Evolutionary conservation across 2,797 vertebrate genomes (phyloP).

Genomic region (Enoplosus armatus): DNA sequence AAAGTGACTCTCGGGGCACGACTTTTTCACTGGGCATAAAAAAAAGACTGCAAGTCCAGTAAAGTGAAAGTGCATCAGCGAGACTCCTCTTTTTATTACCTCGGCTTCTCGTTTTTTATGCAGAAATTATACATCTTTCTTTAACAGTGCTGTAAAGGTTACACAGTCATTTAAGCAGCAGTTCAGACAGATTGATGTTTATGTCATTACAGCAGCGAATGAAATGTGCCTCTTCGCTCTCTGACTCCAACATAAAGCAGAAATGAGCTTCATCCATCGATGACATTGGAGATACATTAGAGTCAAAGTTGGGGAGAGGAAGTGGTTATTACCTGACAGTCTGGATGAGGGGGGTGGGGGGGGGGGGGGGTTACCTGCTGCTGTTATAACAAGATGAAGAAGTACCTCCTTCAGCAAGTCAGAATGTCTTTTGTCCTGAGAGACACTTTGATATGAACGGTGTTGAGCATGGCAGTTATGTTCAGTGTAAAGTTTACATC

Average conservation of each 20-base stretch:
- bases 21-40: constrained; percentile 75
- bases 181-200: constrained; percentile 88
- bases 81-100: constrained; percentile 75
- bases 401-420: constrained; percentile 5
- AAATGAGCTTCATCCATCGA: constrained; percentile 75
- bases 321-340: constrained; percentile 35
- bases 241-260: constrained; percentile 74
- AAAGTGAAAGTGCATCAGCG: constrained; percentile 71
- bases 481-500: not conserved
- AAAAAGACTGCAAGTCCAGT: constrained; percentile 70
- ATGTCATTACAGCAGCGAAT: constrained; percentile 83
- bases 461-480: not conserved
- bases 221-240: constrained; percentile 71
- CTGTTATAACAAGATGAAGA: constrained; percentile 18
- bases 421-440: not conserved
- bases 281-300: constrained; percentile 72
- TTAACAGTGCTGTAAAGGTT: constrained; percentile 87
- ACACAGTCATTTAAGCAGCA: constrained; percentile 87
- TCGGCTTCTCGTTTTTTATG: constrained; percentile 68
- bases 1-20: constrained; percentile 68
- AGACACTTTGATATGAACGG: not conserved
- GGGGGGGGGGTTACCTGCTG: constrained; percentile 22
- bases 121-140: constrained; percentile 83
- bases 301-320: constrained; percentile 53
- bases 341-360: not conserved